Conservation (phyloP, 2,113 vertebrate genomes). For the Gopherus evgoodei region DNA sequence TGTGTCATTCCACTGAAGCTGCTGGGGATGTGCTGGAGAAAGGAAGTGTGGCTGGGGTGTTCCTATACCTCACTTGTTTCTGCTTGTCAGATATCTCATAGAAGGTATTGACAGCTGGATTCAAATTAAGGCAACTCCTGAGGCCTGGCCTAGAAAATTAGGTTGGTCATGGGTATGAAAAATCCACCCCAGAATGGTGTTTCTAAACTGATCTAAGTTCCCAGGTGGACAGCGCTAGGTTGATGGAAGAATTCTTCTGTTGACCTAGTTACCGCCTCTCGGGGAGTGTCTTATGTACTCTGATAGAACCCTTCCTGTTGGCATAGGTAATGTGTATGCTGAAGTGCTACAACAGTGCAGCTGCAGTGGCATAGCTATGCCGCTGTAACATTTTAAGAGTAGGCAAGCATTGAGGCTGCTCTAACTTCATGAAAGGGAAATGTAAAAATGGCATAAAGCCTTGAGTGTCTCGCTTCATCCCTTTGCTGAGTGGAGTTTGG, state of each 20-base stretch:
- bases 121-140: not conserved
- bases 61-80: slow-evolving; percentile 32
- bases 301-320: not conserved
- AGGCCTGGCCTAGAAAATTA: not conserved
- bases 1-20: slow-evolving; percentile 40
- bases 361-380: not conserved
- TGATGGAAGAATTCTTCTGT: not conserved
- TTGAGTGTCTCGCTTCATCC: not conserved
- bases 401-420: not conserved
- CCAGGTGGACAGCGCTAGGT: not conserved
- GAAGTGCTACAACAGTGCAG: too few relatives aligned
- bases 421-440: not conserved
- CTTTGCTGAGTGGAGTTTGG: not conserved
- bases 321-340: not conserved
- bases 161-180: not conserved
- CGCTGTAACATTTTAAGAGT: not conserved
- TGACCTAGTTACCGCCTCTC: not conserved
- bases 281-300: not conserved
- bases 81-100: slow-evolving; percentile 9
- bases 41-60: slow-evolving; percentile 66
- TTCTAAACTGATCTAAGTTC: not conserved
- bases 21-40: slow-evolving; percentile 26
- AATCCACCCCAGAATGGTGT: not conserved
- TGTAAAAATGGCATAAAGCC: not conserved
- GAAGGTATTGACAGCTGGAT: not conserved